Conservation (phyloP, 2,888 invertebrate species). For the Aelia acuminata region DNA sequence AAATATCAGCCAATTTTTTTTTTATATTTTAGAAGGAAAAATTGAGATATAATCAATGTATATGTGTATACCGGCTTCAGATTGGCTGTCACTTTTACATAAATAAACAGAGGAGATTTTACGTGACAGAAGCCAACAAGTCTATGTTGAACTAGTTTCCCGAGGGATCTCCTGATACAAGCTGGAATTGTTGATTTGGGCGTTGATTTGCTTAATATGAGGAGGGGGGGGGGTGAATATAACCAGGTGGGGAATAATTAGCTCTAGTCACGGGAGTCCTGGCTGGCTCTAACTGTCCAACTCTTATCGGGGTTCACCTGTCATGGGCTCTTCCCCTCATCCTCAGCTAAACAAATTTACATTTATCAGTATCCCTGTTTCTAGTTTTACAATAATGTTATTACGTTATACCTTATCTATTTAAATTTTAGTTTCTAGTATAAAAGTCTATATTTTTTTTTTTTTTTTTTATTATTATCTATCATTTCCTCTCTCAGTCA, state of each 20-base stretch:
- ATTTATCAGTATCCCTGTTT: conserved; percentile 23
- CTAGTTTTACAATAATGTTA: not conserved
- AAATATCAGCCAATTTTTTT: too few species aligned
- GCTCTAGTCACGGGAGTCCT: not conserved
- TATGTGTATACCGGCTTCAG: too few species aligned
- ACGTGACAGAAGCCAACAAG: too few species aligned
- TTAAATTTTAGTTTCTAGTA: not conserved
- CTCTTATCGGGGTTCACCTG: conserved; percentile 20
- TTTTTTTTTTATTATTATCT: not conserved
- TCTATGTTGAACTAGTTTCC: not conserved
- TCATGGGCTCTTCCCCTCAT: not conserved
- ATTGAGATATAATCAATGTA: too few species aligned
- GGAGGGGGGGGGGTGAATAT: not conserved
- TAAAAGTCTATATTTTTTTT: not conserved
- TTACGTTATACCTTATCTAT: not conserved
- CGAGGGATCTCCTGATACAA: not conserved
- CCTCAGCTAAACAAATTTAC: not conserved
- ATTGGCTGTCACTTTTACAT: too few species aligned
- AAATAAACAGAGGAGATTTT: too few species aligned
- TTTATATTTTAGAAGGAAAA: too few species aligned
- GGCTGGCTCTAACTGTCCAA: conserved; percentile 17
- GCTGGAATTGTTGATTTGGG: not conserved
- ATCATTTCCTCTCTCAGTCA: too few species aligned
- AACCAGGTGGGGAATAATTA: conserved; percentile 19
- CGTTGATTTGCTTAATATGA: not conserved